Conservation (phyloP, 1,140 invertebrate genomes). For the Gonioctena quinquepunctata region DNA sequence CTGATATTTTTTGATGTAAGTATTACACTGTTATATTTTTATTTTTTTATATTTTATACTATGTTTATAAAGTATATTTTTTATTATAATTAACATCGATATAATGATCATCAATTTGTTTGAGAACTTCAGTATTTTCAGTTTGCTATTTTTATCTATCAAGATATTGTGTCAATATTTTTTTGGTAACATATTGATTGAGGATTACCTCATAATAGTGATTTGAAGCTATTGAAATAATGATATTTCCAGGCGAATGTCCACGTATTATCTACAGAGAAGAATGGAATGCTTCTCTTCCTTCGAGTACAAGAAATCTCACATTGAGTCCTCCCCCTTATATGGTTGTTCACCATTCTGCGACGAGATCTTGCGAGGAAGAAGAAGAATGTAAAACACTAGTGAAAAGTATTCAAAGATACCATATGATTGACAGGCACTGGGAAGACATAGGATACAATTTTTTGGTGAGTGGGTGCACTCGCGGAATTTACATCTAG, state of each 20-base stretch:
- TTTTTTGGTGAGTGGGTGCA: slow-evolving; percentile 64
- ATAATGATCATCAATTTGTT: too few relatives aligned
- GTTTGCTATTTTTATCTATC: too few relatives aligned
- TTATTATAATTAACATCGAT: too few relatives aligned
- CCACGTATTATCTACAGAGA: slow-evolving; percentile 32
- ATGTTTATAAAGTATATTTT: too few relatives aligned
- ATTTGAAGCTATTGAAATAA: neutral
- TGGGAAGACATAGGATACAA: slow-evolving; percentile 66
- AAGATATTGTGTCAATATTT: neutral
- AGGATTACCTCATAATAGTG: too few relatives aligned
- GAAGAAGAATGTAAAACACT: slow-evolving; percentile 55
- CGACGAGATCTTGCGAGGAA: slow-evolving; percentile 41
- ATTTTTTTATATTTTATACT: too few relatives aligned
- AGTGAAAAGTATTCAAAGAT: slow-evolving; percentile 60
- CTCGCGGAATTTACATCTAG: too few relatives aligned
- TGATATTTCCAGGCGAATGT: slow-evolving; percentile 17
- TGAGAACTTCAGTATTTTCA: too few relatives aligned
- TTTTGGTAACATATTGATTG: neutral
- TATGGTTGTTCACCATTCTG: slow-evolving; percentile 45
- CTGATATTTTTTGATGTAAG: too few relatives aligned
- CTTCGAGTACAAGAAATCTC: slow-evolving; percentile 10
- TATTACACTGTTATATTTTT: too few relatives aligned
- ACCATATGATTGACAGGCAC: slow-evolving; percentile 60
- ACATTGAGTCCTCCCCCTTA: slow-evolving; percentile 34
- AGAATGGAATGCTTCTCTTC: slow-evolving; percentile 34